Base-by-base conservation (phyloP, 2,888 invertebrate genomes). In the Perizoma flavofasciatum region DNA sequence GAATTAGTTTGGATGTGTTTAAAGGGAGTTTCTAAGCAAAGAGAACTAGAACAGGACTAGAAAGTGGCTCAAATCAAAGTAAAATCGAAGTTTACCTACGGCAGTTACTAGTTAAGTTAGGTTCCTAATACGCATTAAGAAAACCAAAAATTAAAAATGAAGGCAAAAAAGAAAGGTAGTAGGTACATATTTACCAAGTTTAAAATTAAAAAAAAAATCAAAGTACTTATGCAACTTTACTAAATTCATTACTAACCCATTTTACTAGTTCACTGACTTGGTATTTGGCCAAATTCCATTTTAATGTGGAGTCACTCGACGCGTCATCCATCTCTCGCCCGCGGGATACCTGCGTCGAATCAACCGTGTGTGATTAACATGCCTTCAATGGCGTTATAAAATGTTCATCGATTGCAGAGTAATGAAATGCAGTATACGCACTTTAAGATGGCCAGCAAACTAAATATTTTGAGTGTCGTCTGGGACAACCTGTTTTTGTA, bases 341-440 rank as follows among this genome's bases (percentile, higher is more conserved):
- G 59, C 66, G 71, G 48, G 67, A 69, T 73, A 75, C 70, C 71
- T 73, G 72, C 54, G 69, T 61, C 60, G 63, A 68, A 69, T 70
- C 71, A 72, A 68, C 70, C 69, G 71, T 71, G 72, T 69, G 68
- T 73, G 74, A 74, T 70, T 68, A 73, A 72, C 71, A 69, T 60
- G 61, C 59, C 54, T 54, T 59, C 66, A 63, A 61, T 37, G 66
- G 68, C 71, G 63, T 67, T 61, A 67, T 69, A 71, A 74, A 68
- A 69, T 59, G 66, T 58, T 60, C 1, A 37, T 55, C 63, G 55
- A 65, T 67, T 66, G 62, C 63, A 64, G 59, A 68, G 67, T 71
- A 75, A 71, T 71, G 68, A 69, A 68, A 67, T 52, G 57, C 61
- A 65, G 59, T 63, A 55, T n/a, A n/a, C 39, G 4, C 7, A 4